Evolutionary conservation across 2,888 invertebrate species (phyloP), one percentile per base, ranked within the genome.

Genomic region (Erynnis tages): DNA sequence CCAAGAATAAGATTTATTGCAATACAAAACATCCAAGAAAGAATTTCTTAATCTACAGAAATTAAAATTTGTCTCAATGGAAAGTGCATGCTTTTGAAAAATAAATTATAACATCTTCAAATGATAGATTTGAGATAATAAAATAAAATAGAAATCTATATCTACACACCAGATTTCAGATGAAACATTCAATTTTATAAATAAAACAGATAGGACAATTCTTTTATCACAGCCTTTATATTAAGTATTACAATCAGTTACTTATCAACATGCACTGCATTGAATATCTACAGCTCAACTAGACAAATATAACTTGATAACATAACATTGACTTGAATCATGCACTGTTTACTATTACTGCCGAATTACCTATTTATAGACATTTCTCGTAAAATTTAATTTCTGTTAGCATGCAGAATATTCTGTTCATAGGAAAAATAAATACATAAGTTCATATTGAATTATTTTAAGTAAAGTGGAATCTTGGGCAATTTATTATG

Each of bases 341-440:
- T 81, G 80, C 80, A 75, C 61, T 60, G 59, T 64, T 64, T n/a
- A n/a, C n/a, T n/a, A n/a, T 67, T 56, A 16, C 27, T 16, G 27
- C 14, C 40, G 10, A n/a, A 37, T 10, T 37, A 37, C 37, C 37
- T 41, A 27, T 3, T 14, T 35, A 6, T 17, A 16, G 25, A 27
- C 27, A 41, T 7, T 41, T 8, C 8, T 10, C 17, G 16, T 17
- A 35, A 16, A 34, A 5, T n/a, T n/a, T n/a, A n/a, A n/a, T n/a
- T n/a, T n/a, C n/a, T n/a, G n/a, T n/a, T n/a, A n/a, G n/a, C n/a
- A n/a, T n/a, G n/a, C n/a, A n/a, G n/a, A n/a, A n/a, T n/a, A n/a
- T n/a, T n/a, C n/a, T n/a, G n/a, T n/a, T n/a, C n/a, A n/a, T n/a
- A n/a, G n/a, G n/a, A n/a, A n/a, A n/a, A n/a, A n/a, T n/a, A n/a